Evolutionary conservation across 2,113 vertebrate species (phyloP).

Genomic region (Hydropotes inermis): DNA sequence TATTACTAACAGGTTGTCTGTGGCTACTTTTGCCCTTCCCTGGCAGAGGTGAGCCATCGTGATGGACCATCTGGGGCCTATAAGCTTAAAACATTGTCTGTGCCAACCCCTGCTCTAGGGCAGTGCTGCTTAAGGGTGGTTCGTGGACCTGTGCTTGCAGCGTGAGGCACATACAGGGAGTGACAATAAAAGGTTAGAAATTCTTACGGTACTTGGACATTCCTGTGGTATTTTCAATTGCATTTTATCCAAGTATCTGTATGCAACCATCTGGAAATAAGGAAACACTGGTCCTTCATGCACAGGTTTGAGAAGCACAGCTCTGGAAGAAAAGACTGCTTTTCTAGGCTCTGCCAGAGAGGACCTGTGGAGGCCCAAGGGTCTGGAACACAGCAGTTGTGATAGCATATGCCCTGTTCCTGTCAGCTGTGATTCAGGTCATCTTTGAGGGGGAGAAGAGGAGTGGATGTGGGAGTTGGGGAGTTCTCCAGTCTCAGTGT

Average conservation of each 20-base stretch:
- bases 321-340: background rate
- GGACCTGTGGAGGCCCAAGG: background rate
- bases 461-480: background rate
- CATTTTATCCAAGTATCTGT: background rate
- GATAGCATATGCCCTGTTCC: too few species aligned
- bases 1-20: background rate
- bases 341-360: too few species aligned
- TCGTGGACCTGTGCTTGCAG: background rate
- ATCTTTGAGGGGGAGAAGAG: background rate
- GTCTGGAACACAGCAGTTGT: background rate
- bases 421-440: background rate
- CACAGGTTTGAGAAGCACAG: background rate
- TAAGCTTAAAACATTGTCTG: background rate
- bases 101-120: background rate
- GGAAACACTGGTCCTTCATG: background rate
- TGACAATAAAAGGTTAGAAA: background rate
- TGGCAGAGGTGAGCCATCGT: background rate
- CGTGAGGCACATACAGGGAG: background rate
- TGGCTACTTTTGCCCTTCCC: background rate
- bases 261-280: background rate
- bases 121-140: background rate
- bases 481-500: background rate
- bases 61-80: background rate
- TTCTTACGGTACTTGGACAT: background rate
- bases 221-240: background rate